These are phyloP conservation scores for Macquaria ambigua DNA, from an alignment of 2,113 vertebrate genomes.

Conservation along the genomic window DNA sequence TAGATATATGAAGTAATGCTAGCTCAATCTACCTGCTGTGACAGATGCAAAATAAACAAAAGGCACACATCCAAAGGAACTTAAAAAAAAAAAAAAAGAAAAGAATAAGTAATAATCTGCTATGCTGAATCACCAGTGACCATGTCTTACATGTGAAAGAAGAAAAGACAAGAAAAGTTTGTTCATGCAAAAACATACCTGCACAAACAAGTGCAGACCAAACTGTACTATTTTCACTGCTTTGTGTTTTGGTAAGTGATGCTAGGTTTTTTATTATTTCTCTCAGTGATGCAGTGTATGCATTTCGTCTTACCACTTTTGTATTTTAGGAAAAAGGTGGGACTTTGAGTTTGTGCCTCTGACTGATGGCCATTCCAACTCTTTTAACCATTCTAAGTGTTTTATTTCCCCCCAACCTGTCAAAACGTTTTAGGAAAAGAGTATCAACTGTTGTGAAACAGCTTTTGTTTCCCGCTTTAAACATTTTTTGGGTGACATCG, in stretches of 20 bases:
- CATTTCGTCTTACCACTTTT: constrained; percentile 67
- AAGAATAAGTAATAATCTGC: constrained; percentile 84
- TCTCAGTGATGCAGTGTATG: constrained; percentile 66
- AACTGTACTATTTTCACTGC: constrained; percentile 71
- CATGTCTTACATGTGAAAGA: constrained; percentile 87
- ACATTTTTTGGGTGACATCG: constrained; percentile 24
- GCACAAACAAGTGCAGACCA: constrained; percentile 64
- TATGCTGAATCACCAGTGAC: constrained; percentile 90
- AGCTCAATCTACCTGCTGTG: constrained; percentile 95
- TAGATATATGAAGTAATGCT: constrained; percentile 87
- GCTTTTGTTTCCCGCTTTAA: constrained; percentile 43
- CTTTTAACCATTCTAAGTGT: constrained; percentile 36
- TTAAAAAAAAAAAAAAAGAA: constrained; percentile 56
- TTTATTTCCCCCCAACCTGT: constrained; percentile 28
- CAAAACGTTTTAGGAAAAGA: constrained; percentile 3
- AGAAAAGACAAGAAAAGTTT: constrained; percentile 64
- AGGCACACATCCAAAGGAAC: constrained; percentile 94
- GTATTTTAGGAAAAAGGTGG: constrained; percentile 58
- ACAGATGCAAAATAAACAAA: constrained; percentile 94
- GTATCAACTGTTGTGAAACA: constrained; percentile 21
- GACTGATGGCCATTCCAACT: constrained; percentile 59
- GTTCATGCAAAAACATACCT: constrained; percentile 78
- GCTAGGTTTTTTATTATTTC: constrained; percentile 67
- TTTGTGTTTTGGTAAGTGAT: constrained; percentile 72
- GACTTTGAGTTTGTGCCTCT: constrained; percentile 74